Base-by-base conservation (phyloP, 2,797 vertebrate genomes). In the Agapornis canus region DNA sequence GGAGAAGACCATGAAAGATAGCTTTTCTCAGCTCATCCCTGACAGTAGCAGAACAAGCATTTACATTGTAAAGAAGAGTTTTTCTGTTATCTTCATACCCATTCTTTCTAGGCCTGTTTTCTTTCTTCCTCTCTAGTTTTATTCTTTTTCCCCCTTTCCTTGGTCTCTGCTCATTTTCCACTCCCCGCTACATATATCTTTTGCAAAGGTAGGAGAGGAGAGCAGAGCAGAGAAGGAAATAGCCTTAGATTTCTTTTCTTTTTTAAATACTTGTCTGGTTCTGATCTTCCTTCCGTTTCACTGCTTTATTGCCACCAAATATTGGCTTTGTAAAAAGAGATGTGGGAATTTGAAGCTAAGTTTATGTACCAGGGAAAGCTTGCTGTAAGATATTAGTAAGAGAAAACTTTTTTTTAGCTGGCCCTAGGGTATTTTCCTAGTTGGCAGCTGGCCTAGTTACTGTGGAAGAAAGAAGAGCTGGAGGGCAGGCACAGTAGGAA, bases 391-490 rank as follows among this genome's bases (percentile, higher is more conserved):
- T 78, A 83, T 80, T 80, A 73, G 48, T 61, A 92, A 87, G 57
- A 87, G 69, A 91, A 94, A 94, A 73, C 7, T 76, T 47, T 73
- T 65, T 90, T 92, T 92, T 18, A 89, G 80, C 47, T 75, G 65
- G 79, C 92, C 82, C 57, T 71, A 22, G 80, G 92, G 76, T 90
- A 88, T 89, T 88, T 92, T 89, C 65, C 69, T 51, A 48, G 89
- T 59, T 5, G 1, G 75, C 79, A 92, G 86, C 89, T 94, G 91
- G 86, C 84, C 76, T 70, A 78, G 86, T 95, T 94, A 86, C 92
- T 72, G 88, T 88, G 91, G 89, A 90, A 93, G 96, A 94, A 29
- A 90, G 90, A 71, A 91, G 78, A 91, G 79, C 78, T 92, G 81
- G 65, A 95, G 69, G 82, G 61, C 43, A 92, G 69, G 66, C 86